phyloP scores from a whole-genome alignment of 2,888 invertebrate genomes.

The Lepeophtheirus nordmannii region DNA sequence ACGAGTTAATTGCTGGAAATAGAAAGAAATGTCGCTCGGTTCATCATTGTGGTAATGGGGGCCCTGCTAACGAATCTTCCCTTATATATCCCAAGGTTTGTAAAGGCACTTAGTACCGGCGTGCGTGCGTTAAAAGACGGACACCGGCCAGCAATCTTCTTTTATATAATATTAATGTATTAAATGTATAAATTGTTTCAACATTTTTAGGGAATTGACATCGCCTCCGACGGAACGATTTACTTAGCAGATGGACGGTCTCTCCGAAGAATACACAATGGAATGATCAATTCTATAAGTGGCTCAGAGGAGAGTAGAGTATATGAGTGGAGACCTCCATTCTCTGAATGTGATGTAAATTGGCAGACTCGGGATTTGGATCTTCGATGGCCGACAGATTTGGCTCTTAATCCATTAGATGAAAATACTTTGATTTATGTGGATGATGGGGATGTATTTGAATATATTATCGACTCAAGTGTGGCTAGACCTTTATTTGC shows the following conservation, averaged over 20 bases:
- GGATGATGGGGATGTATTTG: background rate
- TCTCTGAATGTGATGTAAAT: background rate
- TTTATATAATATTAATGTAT: background rate
- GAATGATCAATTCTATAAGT: background rate
- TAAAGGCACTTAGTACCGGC: background rate
- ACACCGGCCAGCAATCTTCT: background rate
- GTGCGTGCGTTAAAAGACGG: background rate
- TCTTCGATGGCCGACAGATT: constrained; percentile 9
- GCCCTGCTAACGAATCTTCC: background rate
- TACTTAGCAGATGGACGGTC: constrained; percentile 7
- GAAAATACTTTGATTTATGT: background rate
- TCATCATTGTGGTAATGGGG: background rate
- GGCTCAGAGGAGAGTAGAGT: background rate
- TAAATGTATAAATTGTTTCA: background rate
- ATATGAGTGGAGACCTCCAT: constrained; percentile 13
- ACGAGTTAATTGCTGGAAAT: constrained; percentile 4
- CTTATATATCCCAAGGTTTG: constrained; percentile 14
- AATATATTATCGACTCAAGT: background rate
- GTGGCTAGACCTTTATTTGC: constrained; percentile 1
- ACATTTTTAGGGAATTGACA: constrained; percentile 2
- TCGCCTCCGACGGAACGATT: background rate
- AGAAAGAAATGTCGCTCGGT: background rate
- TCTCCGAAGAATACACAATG: background rate
- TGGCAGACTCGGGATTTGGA: background rate
- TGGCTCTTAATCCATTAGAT: constrained; percentile 7